Percentiles rank a stretch among this genome's conserved stretches.
phyloP scores from a whole-genome alignment of 37 sponge, comb jelly and placozoan genomes.

The Mnemiopsis leidyi region DNA sequence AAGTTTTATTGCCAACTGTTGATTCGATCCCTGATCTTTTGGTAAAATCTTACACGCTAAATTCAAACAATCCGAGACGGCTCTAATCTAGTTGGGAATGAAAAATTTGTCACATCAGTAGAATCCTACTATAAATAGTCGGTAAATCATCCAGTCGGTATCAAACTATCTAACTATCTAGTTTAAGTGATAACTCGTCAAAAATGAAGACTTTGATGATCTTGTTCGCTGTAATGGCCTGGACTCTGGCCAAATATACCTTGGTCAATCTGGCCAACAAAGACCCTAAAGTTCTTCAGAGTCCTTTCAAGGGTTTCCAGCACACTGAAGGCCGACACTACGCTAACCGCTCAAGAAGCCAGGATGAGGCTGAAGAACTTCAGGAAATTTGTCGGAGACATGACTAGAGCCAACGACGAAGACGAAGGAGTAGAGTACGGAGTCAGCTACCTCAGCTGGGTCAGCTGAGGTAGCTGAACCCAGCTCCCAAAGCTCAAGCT shows the following conservation, averaged over 20 bases:
- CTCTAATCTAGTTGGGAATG: background rate
- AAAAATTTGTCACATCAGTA: background rate
- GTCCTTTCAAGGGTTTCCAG: background rate
- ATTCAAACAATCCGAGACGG: no score
- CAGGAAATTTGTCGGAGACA: background rate
- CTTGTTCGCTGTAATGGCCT: background rate
- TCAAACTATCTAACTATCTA: background rate
- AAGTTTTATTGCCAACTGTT: no score
- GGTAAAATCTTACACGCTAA: no score
- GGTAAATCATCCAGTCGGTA: background rate
- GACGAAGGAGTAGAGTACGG: background rate
- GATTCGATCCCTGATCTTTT: no score
- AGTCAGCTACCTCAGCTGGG: no score
- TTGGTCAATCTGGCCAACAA: background rate
- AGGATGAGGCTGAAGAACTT: constrained; percentile 32
- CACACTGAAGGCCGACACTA: background rate
- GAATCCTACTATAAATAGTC: background rate
- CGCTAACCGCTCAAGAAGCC: background rate
- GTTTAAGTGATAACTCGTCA: background rate
- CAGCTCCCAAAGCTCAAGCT: background rate
- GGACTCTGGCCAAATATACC: background rate
- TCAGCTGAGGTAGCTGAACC: no score
- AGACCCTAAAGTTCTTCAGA: background rate
- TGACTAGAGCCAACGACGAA: constrained; percentile 20
- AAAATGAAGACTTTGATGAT: background rate